A percentile compares a stretch with the other conserved stretches of the same genome.
Evolutionary conservation across 2,888 invertebrate species (phyloP).

Genomic region (Hofmannophila pseudospretella): DNA sequence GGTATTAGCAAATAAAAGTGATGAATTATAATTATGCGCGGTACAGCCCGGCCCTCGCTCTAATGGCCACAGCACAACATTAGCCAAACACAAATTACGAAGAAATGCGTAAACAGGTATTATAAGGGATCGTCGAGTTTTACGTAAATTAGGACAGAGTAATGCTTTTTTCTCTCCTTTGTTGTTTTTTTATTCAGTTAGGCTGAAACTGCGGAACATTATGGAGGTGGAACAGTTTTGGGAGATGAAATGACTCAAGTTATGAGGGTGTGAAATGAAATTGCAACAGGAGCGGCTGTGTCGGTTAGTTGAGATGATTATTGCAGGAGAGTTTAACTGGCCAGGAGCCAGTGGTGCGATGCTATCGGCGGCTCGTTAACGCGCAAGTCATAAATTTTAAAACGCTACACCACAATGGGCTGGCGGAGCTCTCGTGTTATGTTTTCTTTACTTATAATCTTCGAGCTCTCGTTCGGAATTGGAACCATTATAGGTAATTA

Average conservation of each 20-base stretch:
- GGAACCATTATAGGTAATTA: constrained; percentile 7
- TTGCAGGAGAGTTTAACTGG: constrained; percentile 40
- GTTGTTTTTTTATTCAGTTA: constrained; percentile 25
- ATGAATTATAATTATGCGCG: constrained; percentile 67
- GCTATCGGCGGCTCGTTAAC: constrained; percentile 61
- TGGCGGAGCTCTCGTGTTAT: constrained; percentile 40
- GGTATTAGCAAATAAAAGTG: constrained; percentile 43
- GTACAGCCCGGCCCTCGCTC: constrained; percentile 40
- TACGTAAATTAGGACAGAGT: constrained; percentile 44
- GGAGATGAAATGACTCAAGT: neutral
- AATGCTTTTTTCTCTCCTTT: constrained; percentile 31
- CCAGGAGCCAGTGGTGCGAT: constrained; percentile 42
- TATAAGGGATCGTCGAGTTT: constrained; percentile 52
- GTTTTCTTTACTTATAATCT: constrained; percentile 16
- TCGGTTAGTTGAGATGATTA: constrained; percentile 23
- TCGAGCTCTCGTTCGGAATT: constrained; percentile 7
- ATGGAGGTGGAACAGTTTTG: neutral
- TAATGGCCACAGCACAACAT: constrained; percentile 67
- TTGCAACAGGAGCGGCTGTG: constrained; percentile 22
- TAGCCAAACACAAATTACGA: constrained; percentile 68
- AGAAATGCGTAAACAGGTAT: constrained; percentile 68
- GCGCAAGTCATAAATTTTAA: constrained; percentile 62
- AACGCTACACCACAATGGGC: constrained; percentile 45
- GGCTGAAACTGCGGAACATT: constrained; percentile 8
- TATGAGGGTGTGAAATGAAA: constrained; percentile 15